Percentiles rank a stretch among this genome's conserved stretches.
These are phyloP conservation scores for Ploceus nigricollis DNA, from an alignment of 2,113 vertebrate species.

Conservation along the genomic window DNA sequence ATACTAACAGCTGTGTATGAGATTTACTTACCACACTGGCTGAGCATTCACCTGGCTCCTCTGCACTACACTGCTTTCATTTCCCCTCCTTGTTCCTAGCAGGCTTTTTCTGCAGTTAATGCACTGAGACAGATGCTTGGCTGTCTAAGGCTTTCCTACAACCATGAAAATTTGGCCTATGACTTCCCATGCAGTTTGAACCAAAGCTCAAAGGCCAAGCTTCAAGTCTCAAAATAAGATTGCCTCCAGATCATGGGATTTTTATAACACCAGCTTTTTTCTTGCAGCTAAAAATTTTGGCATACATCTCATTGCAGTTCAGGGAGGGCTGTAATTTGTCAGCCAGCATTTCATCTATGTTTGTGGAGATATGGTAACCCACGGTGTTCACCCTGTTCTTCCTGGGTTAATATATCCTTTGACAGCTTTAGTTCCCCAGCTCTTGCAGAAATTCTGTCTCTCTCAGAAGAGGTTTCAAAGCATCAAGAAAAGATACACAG, in stretches of 20 bases:
- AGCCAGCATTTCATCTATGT: neutral
- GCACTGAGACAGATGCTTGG: neutral
- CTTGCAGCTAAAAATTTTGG: neutral
- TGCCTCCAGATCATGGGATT: neutral
- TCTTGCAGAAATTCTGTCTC: neutral
- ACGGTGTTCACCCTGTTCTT: neutral
- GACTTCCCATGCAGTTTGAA: neutral
- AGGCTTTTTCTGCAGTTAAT: neutral
- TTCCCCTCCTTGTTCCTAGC: neutral
- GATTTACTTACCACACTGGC: neutral
- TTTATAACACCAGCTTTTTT: neutral
- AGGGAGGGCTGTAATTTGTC: neutral
- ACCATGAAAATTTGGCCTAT: neutral
- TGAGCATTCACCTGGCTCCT: neutral
- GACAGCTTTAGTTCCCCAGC: rapidly evolving
- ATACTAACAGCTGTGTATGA: neutral
- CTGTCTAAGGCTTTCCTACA: neutral
- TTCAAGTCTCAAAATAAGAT: neutral
- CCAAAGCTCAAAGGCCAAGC: neutral
- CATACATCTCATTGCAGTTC: neutral
- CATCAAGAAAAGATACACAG: neutral
- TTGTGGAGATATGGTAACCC: neutral
- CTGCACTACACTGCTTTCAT: neutral
- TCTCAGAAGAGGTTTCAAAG: neutral
- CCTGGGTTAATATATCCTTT: neutral